Evolutionary conservation across 2,797 vertebrate genomes (phyloP).

Genomic region (Cuniculus paca): DNA sequence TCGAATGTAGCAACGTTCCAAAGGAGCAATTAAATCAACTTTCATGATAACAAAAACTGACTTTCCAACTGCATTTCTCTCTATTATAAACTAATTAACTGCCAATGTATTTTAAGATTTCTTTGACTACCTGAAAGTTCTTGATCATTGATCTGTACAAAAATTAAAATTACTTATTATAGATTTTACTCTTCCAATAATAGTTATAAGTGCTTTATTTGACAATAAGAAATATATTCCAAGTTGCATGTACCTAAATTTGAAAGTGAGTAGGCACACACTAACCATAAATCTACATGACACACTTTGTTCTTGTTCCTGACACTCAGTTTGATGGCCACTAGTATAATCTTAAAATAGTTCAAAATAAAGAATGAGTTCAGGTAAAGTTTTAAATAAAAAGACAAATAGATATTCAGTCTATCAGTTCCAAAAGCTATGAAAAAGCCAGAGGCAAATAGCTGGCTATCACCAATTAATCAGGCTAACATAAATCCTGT

Average conservation of each 20-base stretch:
- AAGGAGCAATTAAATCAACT: conserved; percentile 18
- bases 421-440: neutral
- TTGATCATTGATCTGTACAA: neutral
- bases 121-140: neutral
- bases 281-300: neutral
- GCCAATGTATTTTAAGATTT: neutral
- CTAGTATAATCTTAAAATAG: neutral
- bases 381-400: neutral
- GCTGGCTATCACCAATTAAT: neutral
- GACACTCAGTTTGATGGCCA: neutral
- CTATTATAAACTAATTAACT: neutral
- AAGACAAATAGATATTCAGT: neutral
- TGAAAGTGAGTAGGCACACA: neutral
- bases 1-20: neutral
- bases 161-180: neutral
- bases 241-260: neutral
- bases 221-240: neutral
- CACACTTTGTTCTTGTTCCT: neutral
- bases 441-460: neutral
- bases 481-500: neutral
- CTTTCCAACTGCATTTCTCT: neutral
- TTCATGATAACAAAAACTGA: neutral
- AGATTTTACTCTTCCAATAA: neutral
- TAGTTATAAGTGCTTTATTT: neutral
- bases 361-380: neutral